Evolutionary conservation across 2,888 invertebrate genomes (phyloP), one percentile per base, ranked within the genome.

Genomic region (Ashinkailepas kermadecensis): DNA sequence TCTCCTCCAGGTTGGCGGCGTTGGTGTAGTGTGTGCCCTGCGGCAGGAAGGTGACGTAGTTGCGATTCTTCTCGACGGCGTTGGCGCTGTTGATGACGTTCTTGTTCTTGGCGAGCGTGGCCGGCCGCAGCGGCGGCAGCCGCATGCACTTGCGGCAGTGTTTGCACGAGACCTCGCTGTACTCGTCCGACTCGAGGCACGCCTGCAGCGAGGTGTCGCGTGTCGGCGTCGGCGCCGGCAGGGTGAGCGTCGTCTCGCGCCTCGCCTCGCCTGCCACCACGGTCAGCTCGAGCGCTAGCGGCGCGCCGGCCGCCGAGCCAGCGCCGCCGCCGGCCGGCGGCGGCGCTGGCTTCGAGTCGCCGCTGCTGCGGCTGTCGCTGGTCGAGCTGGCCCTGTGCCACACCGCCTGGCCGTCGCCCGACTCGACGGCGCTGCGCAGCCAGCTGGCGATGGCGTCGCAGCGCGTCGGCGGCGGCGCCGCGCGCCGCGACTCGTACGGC

Each of bases 11-110:
- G 86, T 92, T 92, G 0, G 91, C 91, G 78, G 90, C 90, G 85
- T 92, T 92, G 23, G 92, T 92, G 87, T 92, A 92, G 91, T 92
- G 92, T 0, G 92, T 91, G 82, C 91, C 91, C 0, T 91, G 58
- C 25, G 81, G 84, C 15, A 82, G 80, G 82, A 85, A 83, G 21
- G 83, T 84, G 23, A 85, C 84, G 80, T 84, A 85, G 70, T 85
- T 84, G 21, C 83, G 81, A 81, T 74, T 74, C 82, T 83, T 81
- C 81, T 81, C 18, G 78, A 57, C 62, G 18, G 64, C 25, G 23
- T 64, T 80, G 10, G 65, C 67, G 78, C 82, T 70, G 62, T 81
- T 57, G 56, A 67, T 64, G 62, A 56, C 12, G 80, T 80, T 23
- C 21, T 21, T 81, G 80, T 81, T 56, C n/a, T 80, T 81, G 54